phyloP scores from a whole-genome alignment of 2,113 vertebrate genomes.

The Neogobius melanostomus region DNA sequence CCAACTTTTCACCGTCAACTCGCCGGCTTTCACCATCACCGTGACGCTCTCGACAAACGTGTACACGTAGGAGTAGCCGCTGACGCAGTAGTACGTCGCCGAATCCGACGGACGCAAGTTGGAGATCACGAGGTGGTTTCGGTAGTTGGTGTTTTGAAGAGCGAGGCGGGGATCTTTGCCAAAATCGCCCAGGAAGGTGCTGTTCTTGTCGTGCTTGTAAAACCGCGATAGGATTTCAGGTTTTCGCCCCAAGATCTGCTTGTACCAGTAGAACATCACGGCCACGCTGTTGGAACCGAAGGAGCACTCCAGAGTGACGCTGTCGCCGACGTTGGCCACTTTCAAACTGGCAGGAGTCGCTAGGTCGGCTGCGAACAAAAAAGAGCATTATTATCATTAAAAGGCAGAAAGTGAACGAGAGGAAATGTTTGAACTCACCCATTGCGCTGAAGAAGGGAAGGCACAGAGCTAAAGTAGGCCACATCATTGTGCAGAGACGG shows the following conservation, averaged over 20 bases:
- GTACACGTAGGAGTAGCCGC: neutral
- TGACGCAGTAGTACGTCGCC: neutral
- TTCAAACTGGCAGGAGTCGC: neutral
- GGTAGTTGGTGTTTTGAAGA: neutral
- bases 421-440: neutral
- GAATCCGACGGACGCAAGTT: neutral
- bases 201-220: neutral
- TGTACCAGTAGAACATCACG: neutral
- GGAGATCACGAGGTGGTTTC: neutral
- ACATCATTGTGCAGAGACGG: neutral
- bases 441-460: neutral
- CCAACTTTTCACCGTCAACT: neutral
- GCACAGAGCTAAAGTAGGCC: conserved; percentile 1
- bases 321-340: neutral
- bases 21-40: neutral
- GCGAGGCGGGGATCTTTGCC: neutral
- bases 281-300: neutral
- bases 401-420: neutral
- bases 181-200: neutral
- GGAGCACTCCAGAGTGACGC: neutral
- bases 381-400: neutral
- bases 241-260: neutral
- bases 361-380: neutral
- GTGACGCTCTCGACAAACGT: neutral
- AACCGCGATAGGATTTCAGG: neutral